Evolutionary conservation across 2,888 invertebrate species (phyloP).

Genomic region (Platypus cylindrus): DNA sequence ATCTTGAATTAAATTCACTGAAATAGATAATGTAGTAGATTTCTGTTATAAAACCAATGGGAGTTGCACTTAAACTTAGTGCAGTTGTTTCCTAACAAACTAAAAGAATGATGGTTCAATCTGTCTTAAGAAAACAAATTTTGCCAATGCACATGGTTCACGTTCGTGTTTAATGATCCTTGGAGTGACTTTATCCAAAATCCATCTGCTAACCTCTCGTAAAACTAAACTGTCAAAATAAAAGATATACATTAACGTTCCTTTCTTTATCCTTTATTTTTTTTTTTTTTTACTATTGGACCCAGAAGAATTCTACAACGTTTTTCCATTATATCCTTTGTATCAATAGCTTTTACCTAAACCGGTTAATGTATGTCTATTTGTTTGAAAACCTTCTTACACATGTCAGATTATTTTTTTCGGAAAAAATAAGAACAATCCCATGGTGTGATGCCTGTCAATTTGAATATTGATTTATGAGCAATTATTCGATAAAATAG

Average conservation of each 20-base stretch:
- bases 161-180: conserved; percentile 13
- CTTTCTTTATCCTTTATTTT: conserved; percentile 11
- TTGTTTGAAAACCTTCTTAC: conserved; percentile 13
- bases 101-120: conserved; percentile 9
- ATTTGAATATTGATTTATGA: too few species aligned
- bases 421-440: conserved; percentile 9
- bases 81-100: too few species aligned
- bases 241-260: conserved; percentile 13
- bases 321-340: conserved; percentile 15
- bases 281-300: conserved; percentile 13
- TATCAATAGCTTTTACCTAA: conserved; percentile 14
- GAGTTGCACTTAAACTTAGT: too few species aligned
- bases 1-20: too few species aligned
- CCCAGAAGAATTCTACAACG: conserved; percentile 13
- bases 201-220: conserved; percentile 12
- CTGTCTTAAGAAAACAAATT: conserved; percentile 4
- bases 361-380: conserved; percentile 14
- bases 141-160: conserved; percentile 13
- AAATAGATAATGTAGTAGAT: too few species aligned
- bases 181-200: conserved; percentile 13
- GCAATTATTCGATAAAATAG: too few species aligned
- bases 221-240: conserved; percentile 13
- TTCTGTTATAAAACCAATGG: too few species aligned
- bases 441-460: too few species aligned
- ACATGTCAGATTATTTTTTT: conserved; percentile 11